Percentiles rank a stretch among this genome's conserved stretches.
These are phyloP conservation scores for Drosophila bifasciata DNA, from an alignment of 1,140 invertebrate genomes.

Conservation along the genomic window DNA sequence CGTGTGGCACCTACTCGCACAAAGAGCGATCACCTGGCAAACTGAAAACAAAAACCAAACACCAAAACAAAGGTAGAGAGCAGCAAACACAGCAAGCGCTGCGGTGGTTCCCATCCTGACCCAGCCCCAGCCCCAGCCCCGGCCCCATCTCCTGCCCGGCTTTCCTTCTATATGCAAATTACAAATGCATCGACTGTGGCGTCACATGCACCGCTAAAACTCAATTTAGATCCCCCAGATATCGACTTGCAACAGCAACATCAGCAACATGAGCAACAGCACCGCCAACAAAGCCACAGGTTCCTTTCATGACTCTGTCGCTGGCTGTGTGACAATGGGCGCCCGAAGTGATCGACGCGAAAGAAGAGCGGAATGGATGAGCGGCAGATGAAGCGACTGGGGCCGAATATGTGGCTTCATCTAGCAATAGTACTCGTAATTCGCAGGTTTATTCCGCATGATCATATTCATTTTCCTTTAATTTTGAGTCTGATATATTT, in stretches of 20 bases:
- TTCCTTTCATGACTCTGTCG: slow-evolving; percentile 33
- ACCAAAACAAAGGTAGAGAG: no score
- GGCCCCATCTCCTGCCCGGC: slow-evolving; percentile 11
- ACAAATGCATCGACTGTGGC: slow-evolving; percentile 51
- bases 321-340: slow-evolving; percentile 2
- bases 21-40: slow-evolving; percentile 25
- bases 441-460: slow-evolving; percentile 28
- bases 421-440: slow-evolving; percentile 18
- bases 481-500: slow-evolving; percentile 6
- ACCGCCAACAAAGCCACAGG: slow-evolving; percentile 40
- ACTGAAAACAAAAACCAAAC: slow-evolving; percentile 10
- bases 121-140: slow-evolving; percentile 1
- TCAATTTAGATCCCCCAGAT: slow-evolving; percentile 79
- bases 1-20: slow-evolving; percentile 54
- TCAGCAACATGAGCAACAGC: slow-evolving; percentile 37
- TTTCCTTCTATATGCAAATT: slow-evolving; percentile 79
- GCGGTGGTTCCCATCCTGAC: slow-evolving; percentile 66
- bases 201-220: slow-evolving; percentile 81
- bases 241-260: slow-evolving; percentile 52
- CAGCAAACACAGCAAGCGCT: slow-evolving; percentile 32
- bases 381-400: neutral
- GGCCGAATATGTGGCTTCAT: slow-evolving; percentile 26
- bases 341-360: no score
- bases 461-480: slow-evolving; percentile 47
- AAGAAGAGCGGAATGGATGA: neutral